Conservation (phyloP, 2,797 vertebrate species). For the Helicolenus hilgendorfi region DNA sequence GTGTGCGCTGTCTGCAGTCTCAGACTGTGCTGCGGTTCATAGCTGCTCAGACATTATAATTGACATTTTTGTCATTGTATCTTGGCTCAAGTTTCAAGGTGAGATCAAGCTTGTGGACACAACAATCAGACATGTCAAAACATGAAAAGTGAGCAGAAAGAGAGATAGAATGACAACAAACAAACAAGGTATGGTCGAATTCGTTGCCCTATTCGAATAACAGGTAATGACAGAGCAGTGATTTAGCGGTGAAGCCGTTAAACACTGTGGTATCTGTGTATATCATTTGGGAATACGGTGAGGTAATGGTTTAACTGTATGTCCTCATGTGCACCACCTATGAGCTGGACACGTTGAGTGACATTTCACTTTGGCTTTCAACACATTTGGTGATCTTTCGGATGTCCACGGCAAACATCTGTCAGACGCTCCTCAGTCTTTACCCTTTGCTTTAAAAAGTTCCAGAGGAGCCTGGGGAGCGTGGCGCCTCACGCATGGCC, state of each 20-base stretch:
- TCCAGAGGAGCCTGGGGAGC: conserved; percentile 69
- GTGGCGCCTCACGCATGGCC: conserved; percentile 60
- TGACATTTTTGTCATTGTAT: conserved; percentile 50
- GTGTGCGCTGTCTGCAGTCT: conserved; percentile 7
- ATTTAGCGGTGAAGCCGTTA: conserved; percentile 11
- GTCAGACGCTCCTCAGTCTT: conserved; percentile 62
- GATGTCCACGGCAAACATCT: conserved; percentile 55
- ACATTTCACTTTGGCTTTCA: conserved; percentile 51
- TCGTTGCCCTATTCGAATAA: conserved; percentile 1
- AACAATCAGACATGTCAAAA: conserved; percentile 55
- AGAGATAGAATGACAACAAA: not conserved
- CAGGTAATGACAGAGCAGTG: conserved; percentile 2
- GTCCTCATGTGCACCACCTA: conserved; percentile 22
- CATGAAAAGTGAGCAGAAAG: conserved; percentile 27
- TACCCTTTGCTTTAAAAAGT: conserved; percentile 81
- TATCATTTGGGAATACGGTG: not conserved
- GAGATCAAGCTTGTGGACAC: conserved; percentile 41
- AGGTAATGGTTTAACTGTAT: conserved; percentile 7
- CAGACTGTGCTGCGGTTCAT: conserved; percentile 4
- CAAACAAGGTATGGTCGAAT: not conserved
- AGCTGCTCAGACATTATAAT: conserved; percentile 53
- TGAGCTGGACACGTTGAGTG: conserved; percentile 30
- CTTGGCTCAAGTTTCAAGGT: conserved; percentile 13
- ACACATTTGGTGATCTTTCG: conserved; percentile 52
- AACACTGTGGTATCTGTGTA: conserved; percentile 15